phyloP scores from a whole-genome alignment of 2,797 vertebrate species.

The Coregonus suidteri region DNA sequence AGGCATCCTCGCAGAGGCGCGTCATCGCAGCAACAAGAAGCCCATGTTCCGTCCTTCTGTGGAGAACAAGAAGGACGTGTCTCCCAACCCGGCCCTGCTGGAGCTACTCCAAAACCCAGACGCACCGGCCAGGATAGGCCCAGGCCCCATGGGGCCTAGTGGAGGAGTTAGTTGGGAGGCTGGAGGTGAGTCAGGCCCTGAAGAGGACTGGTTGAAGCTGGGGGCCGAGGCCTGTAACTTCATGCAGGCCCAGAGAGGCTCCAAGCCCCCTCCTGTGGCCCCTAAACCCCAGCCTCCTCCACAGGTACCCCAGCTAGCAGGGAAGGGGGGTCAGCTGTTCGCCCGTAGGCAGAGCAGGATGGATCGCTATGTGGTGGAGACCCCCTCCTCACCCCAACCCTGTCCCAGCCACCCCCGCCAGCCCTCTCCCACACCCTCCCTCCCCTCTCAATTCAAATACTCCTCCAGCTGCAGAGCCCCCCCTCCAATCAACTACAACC shows the following conservation, averaged over 20 bases:
- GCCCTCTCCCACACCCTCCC: constrained; percentile 92
- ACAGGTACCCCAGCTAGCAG: constrained; percentile 82
- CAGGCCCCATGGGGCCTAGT: not conserved
- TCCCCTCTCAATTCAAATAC: constrained; percentile 94
- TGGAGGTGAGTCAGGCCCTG: constrained; percentile 92
- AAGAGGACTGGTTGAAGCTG: constrained; percentile 92
- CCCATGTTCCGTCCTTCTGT: constrained; percentile 87
- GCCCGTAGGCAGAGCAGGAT: constrained; percentile 93
- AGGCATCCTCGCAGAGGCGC: constrained; percentile 90
- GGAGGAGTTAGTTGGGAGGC: constrained; percentile 59
- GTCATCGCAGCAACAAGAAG: constrained; percentile 83
- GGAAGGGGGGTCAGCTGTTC: constrained; percentile 93
- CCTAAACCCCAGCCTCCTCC: constrained; percentile 83
- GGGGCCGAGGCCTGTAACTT: constrained; percentile 98
- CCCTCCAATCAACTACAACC: constrained; percentile 97
- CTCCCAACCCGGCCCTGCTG: constrained; percentile 90
- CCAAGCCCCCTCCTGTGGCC: constrained; percentile 87
- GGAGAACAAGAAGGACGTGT: constrained; percentile 84
- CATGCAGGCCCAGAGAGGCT: constrained; percentile 87
- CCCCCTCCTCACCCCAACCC: constrained; percentile 65
- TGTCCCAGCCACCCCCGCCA: constrained; percentile 79
- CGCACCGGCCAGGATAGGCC: constrained; percentile 73
- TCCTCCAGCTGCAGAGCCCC: constrained; percentile 94
- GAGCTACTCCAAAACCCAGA: constrained; percentile 94
- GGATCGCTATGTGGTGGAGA: constrained; percentile 91